Conservation (phyloP, 2,888 invertebrate genomes). For the Caenorhabditis auriculariae region DNA sequence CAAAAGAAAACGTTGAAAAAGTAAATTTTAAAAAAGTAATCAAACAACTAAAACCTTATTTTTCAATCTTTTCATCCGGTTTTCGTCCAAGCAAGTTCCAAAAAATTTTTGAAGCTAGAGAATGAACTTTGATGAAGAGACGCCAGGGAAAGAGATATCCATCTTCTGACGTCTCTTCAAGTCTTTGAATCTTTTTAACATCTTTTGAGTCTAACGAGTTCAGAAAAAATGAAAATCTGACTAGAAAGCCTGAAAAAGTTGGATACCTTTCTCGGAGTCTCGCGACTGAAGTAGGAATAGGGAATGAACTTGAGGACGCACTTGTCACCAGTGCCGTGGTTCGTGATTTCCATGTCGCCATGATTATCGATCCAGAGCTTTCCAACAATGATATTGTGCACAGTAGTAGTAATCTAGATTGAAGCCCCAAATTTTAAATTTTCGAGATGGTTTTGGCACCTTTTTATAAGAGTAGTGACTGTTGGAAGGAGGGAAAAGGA, state of each 20-base stretch:
- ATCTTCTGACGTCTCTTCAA: too few relatives aligned
- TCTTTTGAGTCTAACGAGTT: too few relatives aligned
- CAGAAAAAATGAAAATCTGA: neutral
- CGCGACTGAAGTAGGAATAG: conserved; percentile 96
- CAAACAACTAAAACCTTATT: too few relatives aligned
- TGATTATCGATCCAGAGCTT: conserved; percentile 99
- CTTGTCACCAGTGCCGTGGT: conserved; percentile 84
- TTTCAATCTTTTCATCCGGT: too few relatives aligned
- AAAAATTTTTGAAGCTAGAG: too few relatives aligned
- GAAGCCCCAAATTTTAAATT: neutral
- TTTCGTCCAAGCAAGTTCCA: too few relatives aligned
- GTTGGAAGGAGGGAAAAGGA: conserved; percentile 66
- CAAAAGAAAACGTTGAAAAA: neutral
- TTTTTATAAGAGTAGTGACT: conserved; percentile 97
- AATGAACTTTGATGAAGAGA: too few relatives aligned
- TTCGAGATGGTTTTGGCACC: conserved; percentile 66
- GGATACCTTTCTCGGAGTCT: conserved; percentile 83
- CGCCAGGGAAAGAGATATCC: too few relatives aligned
- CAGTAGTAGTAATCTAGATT: conserved; percentile 78
- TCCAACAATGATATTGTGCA: conserved; percentile 99
- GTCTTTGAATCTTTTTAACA: too few relatives aligned
- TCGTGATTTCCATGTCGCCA: conserved; percentile 95
- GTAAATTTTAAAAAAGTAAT: neutral
- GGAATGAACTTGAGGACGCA: conserved; percentile 96
- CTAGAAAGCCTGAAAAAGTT: neutral